Percentiles rank a stretch among this genome's conserved stretches.
phyloP scores from a whole-genome alignment of 92 coral and sea anemone species.

The Phymanthus crucifer region DNA sequence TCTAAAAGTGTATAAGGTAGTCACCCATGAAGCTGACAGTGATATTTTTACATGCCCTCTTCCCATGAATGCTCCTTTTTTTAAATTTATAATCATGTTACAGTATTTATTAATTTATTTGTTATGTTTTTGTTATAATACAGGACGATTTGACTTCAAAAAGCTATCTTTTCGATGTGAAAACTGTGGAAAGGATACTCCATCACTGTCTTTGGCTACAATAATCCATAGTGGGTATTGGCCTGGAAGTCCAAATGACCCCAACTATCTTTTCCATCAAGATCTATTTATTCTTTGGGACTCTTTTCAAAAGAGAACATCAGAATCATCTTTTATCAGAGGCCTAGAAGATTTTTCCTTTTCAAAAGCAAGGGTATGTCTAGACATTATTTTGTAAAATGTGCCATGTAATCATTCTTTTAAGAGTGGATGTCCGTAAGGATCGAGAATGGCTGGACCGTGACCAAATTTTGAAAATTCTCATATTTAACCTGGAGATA shows the following conservation, averaged over 20 bases:
- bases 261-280: constrained; percentile 50
- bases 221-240: constrained; percentile 51
- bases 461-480: too few relatives aligned
- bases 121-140: background rate
- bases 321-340: constrained; percentile 49
- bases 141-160: constrained; percentile 1
- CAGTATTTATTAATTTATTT: too few relatives aligned
- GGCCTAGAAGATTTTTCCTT: constrained; percentile 53
- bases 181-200: constrained; percentile 18
- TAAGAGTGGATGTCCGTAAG: too few relatives aligned
- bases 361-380: constrained; percentile 47
- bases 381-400: background rate
- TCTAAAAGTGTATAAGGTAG: background rate
- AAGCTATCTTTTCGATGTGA: constrained; percentile 4
- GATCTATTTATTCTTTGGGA: constrained; percentile 57
- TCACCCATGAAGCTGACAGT: background rate
- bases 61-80: too few relatives aligned
- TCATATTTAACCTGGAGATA: too few relatives aligned
- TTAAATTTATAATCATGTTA: too few relatives aligned
- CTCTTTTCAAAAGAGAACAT: constrained; percentile 51
- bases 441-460: too few relatives aligned
- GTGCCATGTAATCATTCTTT: background rate
- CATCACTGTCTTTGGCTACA: constrained; percentile 34
- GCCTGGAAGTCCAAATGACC: constrained; percentile 65
- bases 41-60: too few relatives aligned